A percentile compares a stretch with the other conserved stretches of the same genome.
phyloP scores from a whole-genome alignment of 1,140 invertebrate genomes.

The Drosophila ambigua region DNA sequence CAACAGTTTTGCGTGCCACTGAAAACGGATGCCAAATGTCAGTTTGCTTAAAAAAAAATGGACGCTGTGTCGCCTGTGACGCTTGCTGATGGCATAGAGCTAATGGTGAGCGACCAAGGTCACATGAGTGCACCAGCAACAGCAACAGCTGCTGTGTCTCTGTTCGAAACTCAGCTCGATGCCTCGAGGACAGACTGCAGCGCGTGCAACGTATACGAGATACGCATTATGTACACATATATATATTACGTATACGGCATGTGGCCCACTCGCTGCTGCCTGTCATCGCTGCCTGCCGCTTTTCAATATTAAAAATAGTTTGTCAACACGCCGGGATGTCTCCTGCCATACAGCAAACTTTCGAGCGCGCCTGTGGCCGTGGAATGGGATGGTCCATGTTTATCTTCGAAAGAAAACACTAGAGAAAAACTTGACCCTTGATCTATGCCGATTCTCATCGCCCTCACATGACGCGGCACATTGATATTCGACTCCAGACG shows the following conservation, averaged over 20 bases:
- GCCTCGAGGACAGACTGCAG: conserved; percentile 27
- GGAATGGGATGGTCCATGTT: too few species aligned
- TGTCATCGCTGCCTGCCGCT: conserved; percentile 28
- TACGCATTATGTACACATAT: not conserved
- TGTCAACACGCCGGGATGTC: conserved; percentile 61
- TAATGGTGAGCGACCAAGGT: conserved; percentile 58
- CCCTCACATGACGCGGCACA: too few species aligned
- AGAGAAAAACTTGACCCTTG: not conserved
- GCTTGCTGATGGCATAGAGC: conserved; percentile 22
- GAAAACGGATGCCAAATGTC: conserved; percentile 36
- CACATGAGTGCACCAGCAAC: conserved; percentile 40
- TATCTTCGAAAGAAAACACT: not conserved
- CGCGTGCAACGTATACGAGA: conserved; percentile 32
- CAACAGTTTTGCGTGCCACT: conserved; percentile 19
- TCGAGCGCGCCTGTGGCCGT: too few species aligned
- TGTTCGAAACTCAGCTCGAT: too few species aligned
- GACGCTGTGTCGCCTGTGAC: conserved; percentile 4
- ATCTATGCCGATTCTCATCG: too few species aligned
- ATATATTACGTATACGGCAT: conserved; percentile 57
- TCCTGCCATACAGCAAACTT: not conserved
- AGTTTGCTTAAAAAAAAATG: conserved; percentile 30
- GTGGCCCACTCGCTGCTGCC: conserved; percentile 22
- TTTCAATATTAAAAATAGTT: conserved; percentile 77
- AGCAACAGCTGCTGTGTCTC: too few species aligned
- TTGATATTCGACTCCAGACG: too few species aligned